Base-by-base conservation (phyloP, 2,888 invertebrate genomes). In the Halictus ligatus region DNA sequence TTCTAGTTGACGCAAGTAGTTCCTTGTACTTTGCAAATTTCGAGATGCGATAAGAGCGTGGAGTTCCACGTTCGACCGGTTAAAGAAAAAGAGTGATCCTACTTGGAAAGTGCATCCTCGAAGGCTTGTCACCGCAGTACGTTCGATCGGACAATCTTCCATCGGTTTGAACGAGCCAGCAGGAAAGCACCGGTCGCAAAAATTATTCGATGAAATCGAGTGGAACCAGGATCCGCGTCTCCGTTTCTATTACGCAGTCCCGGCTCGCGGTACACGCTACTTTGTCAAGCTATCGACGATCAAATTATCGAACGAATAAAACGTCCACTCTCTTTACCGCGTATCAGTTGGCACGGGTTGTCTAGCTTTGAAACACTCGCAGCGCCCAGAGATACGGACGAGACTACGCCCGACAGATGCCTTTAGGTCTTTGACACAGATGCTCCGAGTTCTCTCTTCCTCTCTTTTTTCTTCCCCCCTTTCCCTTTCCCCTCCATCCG, bases 231-330 rank as follows among this genome's bases (percentile, higher is more conserved):
- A 69, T 71, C 73, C 71, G 76, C 10, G 43, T 46, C 46, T 46
- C 72, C 74, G 67, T 74, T 84, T 78, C 81, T 75, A 58, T 71
- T 75, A 77, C 58, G 67, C 64, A 74, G 35, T 64, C 72, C 64
- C 78, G 79, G 8, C n/a, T 40, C 25, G 25, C 43, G 46, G 81
- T 72, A 48, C 81, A 75, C 35, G 79, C 71, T 84, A 78, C 84
- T 88, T 90, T 73, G 88, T 88, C 89, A 80, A 85, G 77, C 80
- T 77, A 48, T 76, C 83, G 85, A 15, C 86, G 86, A 90, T 88
- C 85, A 84, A 90, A 89, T 89, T 90, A 89, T 90, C 89, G 80
- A 72, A 75, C 60, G 75, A 58, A 75, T 74, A 60, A 60, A 81
- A 77, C 81, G 74, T 48, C 83, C 80, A 71, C 58, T 79, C 80